A percentile compares a stretch with the other conserved stretches of the same genome.
Conservation (phyloP, 1,140 invertebrate species). For the Lordiphosa collinella region DNA sequence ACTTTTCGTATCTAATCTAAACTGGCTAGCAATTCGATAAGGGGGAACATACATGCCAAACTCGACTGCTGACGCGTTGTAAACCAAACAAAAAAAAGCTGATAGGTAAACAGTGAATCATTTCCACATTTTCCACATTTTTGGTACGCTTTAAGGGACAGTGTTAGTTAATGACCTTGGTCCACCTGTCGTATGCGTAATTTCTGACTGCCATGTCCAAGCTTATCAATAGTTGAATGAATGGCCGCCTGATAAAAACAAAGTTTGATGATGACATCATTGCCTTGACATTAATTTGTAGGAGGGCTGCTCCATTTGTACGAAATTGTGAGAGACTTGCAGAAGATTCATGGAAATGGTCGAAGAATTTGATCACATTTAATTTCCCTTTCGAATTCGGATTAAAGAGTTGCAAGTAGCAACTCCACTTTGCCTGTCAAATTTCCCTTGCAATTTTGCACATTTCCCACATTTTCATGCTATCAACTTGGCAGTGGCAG, state of each 20-base stretch:
- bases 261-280: slow-evolving; percentile 57
- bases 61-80: slow-evolving; percentile 1
- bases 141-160: slow-evolving; percentile 31
- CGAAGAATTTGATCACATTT: too few species aligned
- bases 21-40: slow-evolving; percentile 54
- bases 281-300: slow-evolving; percentile 26
- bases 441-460: slow-evolving; percentile 33
- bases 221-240: slow-evolving; percentile 33
- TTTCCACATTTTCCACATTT: slow-evolving; percentile 31
- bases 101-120: slow-evolving; percentile 38
- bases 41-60: slow-evolving; percentile 26
- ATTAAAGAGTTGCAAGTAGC: too few species aligned
- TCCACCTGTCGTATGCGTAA: slow-evolving; percentile 70
- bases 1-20: slow-evolving; percentile 6
- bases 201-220: slow-evolving; percentile 12
- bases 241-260: not conserved
- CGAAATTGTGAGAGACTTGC: too few species aligned
- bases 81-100: slow-evolving; percentile 25
- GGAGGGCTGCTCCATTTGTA: not conserved
- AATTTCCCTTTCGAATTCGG: too few species aligned
- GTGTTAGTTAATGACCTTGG: slow-evolving; percentile 68
- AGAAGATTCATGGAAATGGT: too few species aligned
- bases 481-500: slow-evolving; percentile 26
- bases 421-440: too few species aligned
- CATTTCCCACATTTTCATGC: slow-evolving; percentile 51